Evolutionary conservation across 2,113 vertebrate species (phyloP), one percentile per base, ranked within the genome.

Genomic region (Ornithorhynchus anatinus): DNA sequence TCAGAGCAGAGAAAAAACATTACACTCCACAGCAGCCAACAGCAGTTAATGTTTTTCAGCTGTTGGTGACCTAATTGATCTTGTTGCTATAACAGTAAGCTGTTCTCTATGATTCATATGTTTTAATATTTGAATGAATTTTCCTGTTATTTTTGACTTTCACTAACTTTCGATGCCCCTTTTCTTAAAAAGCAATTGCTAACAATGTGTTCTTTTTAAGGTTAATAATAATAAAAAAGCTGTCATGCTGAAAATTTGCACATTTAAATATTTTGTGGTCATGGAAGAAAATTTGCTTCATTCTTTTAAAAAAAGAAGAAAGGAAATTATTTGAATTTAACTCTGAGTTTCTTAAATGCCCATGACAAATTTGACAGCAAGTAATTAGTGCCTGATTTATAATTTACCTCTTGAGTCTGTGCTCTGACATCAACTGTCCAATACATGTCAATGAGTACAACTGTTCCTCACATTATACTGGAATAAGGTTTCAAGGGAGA

Each of bases 181-280:
- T 84, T 82, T 65, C 72, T 81, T 86, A 85, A 91, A 89, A 82
- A 59, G 59, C 52, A 56, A 1, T 75, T 88, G 74, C 70, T 89
- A 86, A 63, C 57, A 84, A 29, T 60, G 25, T 48, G 4, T 84
- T 87, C 82, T 67, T 79, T 84, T 88, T 81, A 85, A 85, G 88
- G 52, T 50, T 84, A 83, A 73, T 84, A 79, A 87, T 84, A 85
- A 81, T 72, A 38, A 81, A 81, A 86, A 86, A 84, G 56, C 36
- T 60, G 29, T 74, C 59, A 64, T 57, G 36, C 67, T 77, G 29
- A 59, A 73, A 35, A 74, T 31, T 72, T 66, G 84, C 65, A 57
- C 8, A 63, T 14, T 67, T 62, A 58, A 72, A 32, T 58, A 36
- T 69, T 59, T 59, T 62, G 8, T 36, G 54, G 25, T 58, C 25